Conservation (phyloP, 2,888 invertebrate species). For the Chymomyza procnemis region DNA sequence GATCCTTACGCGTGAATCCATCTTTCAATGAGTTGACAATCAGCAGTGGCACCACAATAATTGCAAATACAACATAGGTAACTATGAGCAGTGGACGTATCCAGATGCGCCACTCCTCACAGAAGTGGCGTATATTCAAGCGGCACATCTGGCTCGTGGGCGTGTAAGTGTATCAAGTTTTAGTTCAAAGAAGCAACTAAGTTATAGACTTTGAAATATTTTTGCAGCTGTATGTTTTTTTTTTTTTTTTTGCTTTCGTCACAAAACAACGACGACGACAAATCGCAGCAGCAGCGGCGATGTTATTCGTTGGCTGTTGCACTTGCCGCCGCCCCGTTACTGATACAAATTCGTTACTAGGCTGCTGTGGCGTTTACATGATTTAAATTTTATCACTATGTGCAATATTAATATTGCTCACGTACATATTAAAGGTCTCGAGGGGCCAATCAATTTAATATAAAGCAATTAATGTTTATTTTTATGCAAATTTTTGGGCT, state of each 20-base stretch:
- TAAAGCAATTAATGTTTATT: neutral
- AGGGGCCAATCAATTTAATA: neutral
- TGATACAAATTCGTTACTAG: neutral
- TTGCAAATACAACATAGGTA: slow-evolving; percentile 88
- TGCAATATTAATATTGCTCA: neutral
- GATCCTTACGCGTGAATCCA: slow-evolving; percentile 88
- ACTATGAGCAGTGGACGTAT: slow-evolving; percentile 91
- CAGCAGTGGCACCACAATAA: slow-evolving; percentile 90
- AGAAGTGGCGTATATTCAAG: slow-evolving; percentile 74
- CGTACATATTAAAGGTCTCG: neutral
- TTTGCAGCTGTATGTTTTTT: slow-evolving; percentile 30
- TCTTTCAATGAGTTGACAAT: slow-evolving; percentile 88
- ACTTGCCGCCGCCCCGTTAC: neutral
- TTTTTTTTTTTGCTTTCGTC: slow-evolving; percentile 48
- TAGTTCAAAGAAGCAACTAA: neutral
- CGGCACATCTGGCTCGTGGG: slow-evolving; percentile 58
- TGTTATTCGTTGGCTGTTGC: neutral
- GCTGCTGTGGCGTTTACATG: neutral
- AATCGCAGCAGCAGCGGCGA: neutral
- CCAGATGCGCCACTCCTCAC: slow-evolving; percentile 89
- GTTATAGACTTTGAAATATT: neutral
- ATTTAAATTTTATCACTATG: neutral
- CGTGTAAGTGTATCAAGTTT: slow-evolving; percentile 7
- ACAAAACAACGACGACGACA: slow-evolving; percentile 27
- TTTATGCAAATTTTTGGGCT: neutral